These are phyloP conservation scores for Oreochromis niloticus DNA, from an alignment of 2,113 vertebrate species.

Conservation along the genomic window DNA sequence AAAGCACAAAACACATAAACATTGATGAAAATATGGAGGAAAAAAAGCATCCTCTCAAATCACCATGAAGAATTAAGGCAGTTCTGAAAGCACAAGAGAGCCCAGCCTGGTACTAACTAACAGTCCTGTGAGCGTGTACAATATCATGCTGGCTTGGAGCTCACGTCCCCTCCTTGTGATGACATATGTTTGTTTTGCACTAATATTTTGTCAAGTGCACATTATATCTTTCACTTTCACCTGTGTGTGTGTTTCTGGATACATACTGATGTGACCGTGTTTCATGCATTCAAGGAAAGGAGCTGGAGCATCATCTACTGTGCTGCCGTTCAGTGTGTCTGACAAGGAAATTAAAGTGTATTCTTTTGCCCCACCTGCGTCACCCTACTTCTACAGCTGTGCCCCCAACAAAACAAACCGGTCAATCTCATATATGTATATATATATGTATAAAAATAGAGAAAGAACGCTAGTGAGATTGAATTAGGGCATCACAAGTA, in stretches of 20 bases:
- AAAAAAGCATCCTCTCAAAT: not conserved
- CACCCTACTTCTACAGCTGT: not conserved
- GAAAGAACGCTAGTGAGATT: not conserved
- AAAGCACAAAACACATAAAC: not conserved
- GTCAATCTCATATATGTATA: not conserved
- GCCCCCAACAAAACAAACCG: not conserved
- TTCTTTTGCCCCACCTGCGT: not conserved
- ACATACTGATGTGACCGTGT: conserved; percentile 17
- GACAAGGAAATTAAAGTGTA: conserved; percentile 2
- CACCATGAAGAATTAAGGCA: not conserved
- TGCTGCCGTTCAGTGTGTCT: not conserved
- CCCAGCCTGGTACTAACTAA: not conserved
- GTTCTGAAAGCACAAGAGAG: not conserved
- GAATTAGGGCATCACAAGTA: not conserved
- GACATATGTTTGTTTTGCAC: not conserved
- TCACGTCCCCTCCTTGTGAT: not conserved
- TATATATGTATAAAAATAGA: not conserved
- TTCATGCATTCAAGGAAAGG: not conserved
- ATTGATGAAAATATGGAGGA: not conserved
- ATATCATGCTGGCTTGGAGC: not conserved
- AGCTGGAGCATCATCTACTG: not conserved
- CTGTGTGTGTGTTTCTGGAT: not conserved
- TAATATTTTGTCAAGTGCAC: not conserved
- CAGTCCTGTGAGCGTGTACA: not conserved
- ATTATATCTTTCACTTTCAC: not conserved